Evolutionary conservation across 2,113 vertebrate genomes (phyloP).

Genomic region (Rhea americana): DNA sequence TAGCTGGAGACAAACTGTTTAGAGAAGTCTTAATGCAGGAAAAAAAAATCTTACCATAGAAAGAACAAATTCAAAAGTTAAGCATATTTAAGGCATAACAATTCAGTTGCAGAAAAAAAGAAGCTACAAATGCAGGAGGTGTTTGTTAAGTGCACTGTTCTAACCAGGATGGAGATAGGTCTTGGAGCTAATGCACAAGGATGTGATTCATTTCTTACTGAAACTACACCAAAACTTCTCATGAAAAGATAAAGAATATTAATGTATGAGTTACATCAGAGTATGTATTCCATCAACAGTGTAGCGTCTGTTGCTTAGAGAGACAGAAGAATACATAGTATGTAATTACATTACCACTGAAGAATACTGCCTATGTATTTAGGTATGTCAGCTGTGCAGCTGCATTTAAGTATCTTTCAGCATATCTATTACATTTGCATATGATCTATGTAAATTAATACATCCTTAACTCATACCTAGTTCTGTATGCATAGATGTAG

Average conservation of each 20-base stretch:
- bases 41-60: neutral
- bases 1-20: conserved; percentile 11
- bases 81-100: neutral
- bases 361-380: conserved; percentile 42
- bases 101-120: neutral
- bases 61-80: neutral
- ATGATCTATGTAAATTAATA: conserved; percentile 57
- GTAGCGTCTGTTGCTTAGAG: conserved; percentile 33
- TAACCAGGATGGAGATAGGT: neutral
- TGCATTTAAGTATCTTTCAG: conserved; percentile 60
- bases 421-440: conserved; percentile 63
- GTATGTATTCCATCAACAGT: neutral
- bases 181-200: neutral
- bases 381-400: conserved; percentile 66
- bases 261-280: neutral
- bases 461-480: conserved; percentile 47
- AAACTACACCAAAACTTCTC: neutral
- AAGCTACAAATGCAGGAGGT: neutral
- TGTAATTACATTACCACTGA: conserved; percentile 57
- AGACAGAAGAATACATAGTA: neutral
- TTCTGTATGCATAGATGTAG: conserved; percentile 13
- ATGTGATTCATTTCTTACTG: neutral
- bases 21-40: neutral
- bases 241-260: neutral
- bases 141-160: neutral